Conservation (phyloP, 1,140 invertebrate genomes). For the Eciton burchellii region DNA sequence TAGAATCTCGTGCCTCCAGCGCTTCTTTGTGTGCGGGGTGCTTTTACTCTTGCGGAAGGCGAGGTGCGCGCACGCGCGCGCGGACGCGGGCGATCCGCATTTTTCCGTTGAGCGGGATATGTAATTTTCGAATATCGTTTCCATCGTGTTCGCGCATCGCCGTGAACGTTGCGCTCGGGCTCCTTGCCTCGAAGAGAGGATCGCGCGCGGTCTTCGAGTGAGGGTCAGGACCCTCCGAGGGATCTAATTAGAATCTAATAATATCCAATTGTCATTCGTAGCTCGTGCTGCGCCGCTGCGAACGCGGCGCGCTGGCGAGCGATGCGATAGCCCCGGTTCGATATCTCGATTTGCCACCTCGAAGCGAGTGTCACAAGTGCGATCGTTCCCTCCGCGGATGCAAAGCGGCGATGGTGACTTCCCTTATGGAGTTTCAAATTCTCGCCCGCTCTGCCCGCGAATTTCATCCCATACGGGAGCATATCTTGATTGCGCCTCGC, state of each 20-base stretch:
- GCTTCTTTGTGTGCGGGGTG: slow-evolving; percentile 11
- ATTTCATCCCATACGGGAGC: neutral
- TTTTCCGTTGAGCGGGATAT: slow-evolving; percentile 46
- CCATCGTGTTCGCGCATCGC: neutral
- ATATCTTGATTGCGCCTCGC: neutral
- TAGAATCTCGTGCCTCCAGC: slow-evolving; percentile 20
- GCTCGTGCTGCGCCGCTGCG: neutral
- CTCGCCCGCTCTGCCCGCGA: neutral
- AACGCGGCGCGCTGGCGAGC: neutral
- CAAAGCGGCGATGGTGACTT: neutral
- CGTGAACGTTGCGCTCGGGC: too few species aligned
- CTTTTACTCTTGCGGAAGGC: slow-evolving; percentile 42
- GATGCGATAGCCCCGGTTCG: neutral
- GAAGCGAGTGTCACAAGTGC: neutral
- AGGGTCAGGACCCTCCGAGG: neutral
- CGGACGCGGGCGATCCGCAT: neutral
- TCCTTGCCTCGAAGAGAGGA: neutral
- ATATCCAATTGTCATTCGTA: slow-evolving; percentile 2
- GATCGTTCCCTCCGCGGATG: neutral
- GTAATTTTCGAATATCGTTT: slow-evolving; percentile 44
- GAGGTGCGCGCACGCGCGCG: too few species aligned
- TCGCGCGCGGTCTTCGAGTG: neutral
- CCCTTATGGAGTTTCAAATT: neutral
- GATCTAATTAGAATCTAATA: slow-evolving; percentile 10
- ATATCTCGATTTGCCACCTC: neutral